Percentiles rank a stretch among this genome's conserved stretches.
phyloP scores from a whole-genome alignment of 2,113 vertebrate species.

The Merops nubicus region DNA sequence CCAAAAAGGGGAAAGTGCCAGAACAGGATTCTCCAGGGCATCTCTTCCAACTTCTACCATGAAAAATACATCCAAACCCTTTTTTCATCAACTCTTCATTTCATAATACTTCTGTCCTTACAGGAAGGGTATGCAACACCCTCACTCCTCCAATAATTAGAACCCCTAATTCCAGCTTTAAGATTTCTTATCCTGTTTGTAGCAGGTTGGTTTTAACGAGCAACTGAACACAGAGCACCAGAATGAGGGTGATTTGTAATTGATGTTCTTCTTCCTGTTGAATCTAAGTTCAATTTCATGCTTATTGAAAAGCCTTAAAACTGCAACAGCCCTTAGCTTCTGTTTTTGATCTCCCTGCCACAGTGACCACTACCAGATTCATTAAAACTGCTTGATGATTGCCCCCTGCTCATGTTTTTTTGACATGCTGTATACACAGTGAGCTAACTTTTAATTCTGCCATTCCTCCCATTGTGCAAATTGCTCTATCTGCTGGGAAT shows the following conservation, averaged over 20 bases:
- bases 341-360: neutral
- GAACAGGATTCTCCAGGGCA: neutral
- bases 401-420: neutral
- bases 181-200: neutral
- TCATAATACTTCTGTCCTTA: neutral
- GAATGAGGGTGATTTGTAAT: neutral
- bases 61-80: neutral
- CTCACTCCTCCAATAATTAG: neutral
- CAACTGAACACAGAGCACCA: neutral
- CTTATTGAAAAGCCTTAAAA: neutral
- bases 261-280: neutral
- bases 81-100: neutral
- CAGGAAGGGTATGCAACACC: neutral
- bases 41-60: neutral
- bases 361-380: neutral
- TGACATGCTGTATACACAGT: neutral
- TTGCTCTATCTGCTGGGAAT: neutral
- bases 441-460: neutral
- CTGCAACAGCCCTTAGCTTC: neutral
- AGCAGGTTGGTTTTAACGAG: neutral
- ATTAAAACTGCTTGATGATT: neutral
- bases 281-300: neutral
- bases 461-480: neutral
- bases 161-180: neutral
- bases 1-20: neutral